These are phyloP conservation scores for Drosophila peninsularis DNA, from an alignment of 2,888 invertebrate genomes.

Conservation along the genomic window DNA sequence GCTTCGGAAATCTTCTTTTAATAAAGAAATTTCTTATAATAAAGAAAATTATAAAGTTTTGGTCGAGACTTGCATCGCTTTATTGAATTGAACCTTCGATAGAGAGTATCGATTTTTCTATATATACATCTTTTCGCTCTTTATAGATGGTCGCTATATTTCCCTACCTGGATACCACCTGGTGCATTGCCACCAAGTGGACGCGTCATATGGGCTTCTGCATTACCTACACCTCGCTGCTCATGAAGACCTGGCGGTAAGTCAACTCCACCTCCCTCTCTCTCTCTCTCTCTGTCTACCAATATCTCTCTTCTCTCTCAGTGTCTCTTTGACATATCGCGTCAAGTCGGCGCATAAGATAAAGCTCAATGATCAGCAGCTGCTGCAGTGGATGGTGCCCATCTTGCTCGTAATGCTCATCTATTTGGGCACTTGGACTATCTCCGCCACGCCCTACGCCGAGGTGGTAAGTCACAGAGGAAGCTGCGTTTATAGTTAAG, in stretches of 20 bases:
- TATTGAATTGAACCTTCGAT: too few relatives aligned
- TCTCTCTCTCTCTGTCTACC: neutral
- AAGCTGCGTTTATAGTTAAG: too few relatives aligned
- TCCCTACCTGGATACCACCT: constrained; percentile 92
- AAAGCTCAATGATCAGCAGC: constrained; percentile 95
- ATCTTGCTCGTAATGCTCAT: constrained; percentile 95
- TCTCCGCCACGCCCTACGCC: constrained; percentile 93
- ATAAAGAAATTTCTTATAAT: constrained; percentile 1
- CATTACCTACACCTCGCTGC: constrained; percentile 94
- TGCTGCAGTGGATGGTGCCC: constrained; percentile 96
- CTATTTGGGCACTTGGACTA: constrained; percentile 95
- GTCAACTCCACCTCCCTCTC: constrained; percentile 11
- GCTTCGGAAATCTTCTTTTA: neutral
- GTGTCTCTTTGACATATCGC: constrained; percentile 95
- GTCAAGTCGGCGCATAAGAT: constrained; percentile 97
- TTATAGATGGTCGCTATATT: constrained; percentile 95
- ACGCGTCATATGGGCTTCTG: constrained; percentile 96
- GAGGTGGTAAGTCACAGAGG: constrained; percentile 87
- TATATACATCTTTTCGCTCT: neutral
- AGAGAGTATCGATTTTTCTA: too few relatives aligned
- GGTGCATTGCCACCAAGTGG: constrained; percentile 96
- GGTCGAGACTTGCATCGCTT: neutral
- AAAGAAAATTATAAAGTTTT: neutral
- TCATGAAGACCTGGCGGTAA: constrained; percentile 98
- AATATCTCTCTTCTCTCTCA: constrained; percentile 75